These are phyloP conservation scores for Cottoperca gobio DNA, from an alignment of 2,797 vertebrate species.

Conservation along the genomic window DNA sequence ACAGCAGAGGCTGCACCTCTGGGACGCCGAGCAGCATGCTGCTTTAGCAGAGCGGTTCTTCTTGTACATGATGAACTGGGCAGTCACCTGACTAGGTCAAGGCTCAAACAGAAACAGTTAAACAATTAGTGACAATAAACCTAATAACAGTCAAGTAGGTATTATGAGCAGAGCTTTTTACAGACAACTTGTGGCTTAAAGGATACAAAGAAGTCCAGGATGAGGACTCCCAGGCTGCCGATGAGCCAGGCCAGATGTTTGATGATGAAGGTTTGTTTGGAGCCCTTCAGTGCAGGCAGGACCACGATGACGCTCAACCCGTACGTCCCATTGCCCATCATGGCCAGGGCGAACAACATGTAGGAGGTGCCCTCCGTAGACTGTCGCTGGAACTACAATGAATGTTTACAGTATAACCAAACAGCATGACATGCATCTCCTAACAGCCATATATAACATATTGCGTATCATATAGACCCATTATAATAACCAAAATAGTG, in stretches of 20 bases:
- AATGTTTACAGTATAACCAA: background rate
- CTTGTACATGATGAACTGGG: slow-evolving; percentile 75
- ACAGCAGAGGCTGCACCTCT: slow-evolving; percentile 79
- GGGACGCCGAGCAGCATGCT: slow-evolving; percentile 37
- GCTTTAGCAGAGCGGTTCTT: slow-evolving; percentile 48
- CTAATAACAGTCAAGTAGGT: background rate
- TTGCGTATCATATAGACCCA: no score
- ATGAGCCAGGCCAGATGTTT: slow-evolving; percentile 84
- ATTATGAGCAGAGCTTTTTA: background rate
- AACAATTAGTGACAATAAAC: background rate
- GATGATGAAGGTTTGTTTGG: slow-evolving; percentile 69
- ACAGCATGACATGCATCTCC: background rate
- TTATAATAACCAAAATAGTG: no score
- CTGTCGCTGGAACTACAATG: slow-evolving; percentile 74
- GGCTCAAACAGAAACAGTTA: slow-evolving; percentile 30
- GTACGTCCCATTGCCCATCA: slow-evolving; percentile 80
- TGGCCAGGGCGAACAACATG: slow-evolving; percentile 78
- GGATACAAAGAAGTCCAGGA: slow-evolving; percentile 83
- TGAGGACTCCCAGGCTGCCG: slow-evolving; percentile 82
- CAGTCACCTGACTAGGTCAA: slow-evolving; percentile 76
- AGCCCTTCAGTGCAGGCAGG: slow-evolving; percentile 67
- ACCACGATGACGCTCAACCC: slow-evolving; percentile 80
- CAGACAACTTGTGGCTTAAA: slow-evolving; percentile 55
- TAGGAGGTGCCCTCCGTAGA: slow-evolving; percentile 82
- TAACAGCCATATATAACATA: no score